Base-by-base conservation (phyloP, 2,888 invertebrate genomes). In the Onchidella celtica region DNA sequence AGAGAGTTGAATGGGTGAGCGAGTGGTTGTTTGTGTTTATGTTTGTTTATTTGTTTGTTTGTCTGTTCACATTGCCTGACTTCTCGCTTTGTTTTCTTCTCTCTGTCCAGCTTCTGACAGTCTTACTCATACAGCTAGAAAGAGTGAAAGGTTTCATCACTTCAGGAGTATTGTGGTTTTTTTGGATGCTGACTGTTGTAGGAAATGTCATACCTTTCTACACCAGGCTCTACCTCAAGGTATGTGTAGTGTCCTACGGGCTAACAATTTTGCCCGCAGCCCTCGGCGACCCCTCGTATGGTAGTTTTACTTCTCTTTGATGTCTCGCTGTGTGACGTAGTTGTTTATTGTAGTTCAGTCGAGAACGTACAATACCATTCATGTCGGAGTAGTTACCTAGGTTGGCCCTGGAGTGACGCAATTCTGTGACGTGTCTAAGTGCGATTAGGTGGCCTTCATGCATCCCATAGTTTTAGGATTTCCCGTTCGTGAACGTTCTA, bases 101-200 rank as follows among this genome's bases (percentile, higher is more conserved):
- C 3, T 29, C 21, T 47, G 29, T 36, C 38, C 89, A 93, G 92
- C 21, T 91, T 14, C 70, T 92, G 63, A 86, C 90, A 24, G 82
- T 87, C 1, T n/a, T 90, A 14, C 69, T 91, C 63, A 84, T 91
- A 6, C 91, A 91, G 81, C 27, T 91, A 59, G 93, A 92, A 82
- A 84, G 91, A 74, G 74, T 66, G n/a, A 87, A 87, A 74, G 92
- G 92, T 1, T 84, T 90, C 70, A 88, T 92, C 59, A 92, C 92
- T 1, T 92, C 92, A 3, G 92, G 92, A 0, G 84, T 93, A 21
- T 86, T 92, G 40, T 93, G 91, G 84, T 74, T 92, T 1, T 93
- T 91, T 84, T 93, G 90, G 89, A 75, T 90, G 4, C 76, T 92
- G 14, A 84, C 83, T n/a, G 32, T 87, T 1, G 0, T 93, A 6